phyloP scores from a whole-genome alignment of 2,888 invertebrate species.

The Drosophila koepferae region DNA sequence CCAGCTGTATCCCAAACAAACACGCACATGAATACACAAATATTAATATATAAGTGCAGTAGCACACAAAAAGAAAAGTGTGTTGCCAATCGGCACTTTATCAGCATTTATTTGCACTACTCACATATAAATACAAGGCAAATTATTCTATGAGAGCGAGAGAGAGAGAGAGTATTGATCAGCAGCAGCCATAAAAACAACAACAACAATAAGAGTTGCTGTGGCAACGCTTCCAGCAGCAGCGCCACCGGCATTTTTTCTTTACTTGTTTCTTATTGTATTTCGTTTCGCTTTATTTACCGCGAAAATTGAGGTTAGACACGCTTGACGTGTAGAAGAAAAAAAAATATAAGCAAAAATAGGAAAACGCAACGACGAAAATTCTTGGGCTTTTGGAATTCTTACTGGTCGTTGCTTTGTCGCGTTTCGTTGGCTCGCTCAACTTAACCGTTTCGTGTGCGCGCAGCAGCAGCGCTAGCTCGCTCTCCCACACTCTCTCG shows the following conservation, averaged over 20 bases:
- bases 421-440: constrained; percentile 47
- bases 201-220: constrained; percentile 8
- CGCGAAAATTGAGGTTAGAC: constrained; percentile 72
- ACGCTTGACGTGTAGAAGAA: constrained; percentile 14
- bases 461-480: constrained; percentile 20
- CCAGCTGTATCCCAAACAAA: constrained; percentile 26
- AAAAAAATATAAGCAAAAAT: constrained; percentile 21
- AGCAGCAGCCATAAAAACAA: constrained; percentile 6
- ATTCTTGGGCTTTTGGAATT: constrained; percentile 61
- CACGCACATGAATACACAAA: neutral
- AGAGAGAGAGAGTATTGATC: neutral
- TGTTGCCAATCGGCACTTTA: constrained; percentile 57
- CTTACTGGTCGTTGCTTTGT: constrained; percentile 36
- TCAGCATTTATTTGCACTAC: constrained; percentile 50
- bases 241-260: constrained; percentile 50
- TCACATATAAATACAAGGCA: constrained; percentile 36
- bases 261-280: constrained; percentile 37
- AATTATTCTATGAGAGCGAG: neutral
- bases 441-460: constrained; percentile 57
- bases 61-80: constrained; percentile 9
- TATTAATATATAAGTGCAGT: neutral
- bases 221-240: constrained; percentile 36
- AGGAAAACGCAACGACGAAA: constrained; percentile 52
- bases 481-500: constrained; percentile 22
- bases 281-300: constrained; percentile 60